Conservation (phyloP, 1,140 invertebrate species). For the Nephotettix cincticeps region DNA sequence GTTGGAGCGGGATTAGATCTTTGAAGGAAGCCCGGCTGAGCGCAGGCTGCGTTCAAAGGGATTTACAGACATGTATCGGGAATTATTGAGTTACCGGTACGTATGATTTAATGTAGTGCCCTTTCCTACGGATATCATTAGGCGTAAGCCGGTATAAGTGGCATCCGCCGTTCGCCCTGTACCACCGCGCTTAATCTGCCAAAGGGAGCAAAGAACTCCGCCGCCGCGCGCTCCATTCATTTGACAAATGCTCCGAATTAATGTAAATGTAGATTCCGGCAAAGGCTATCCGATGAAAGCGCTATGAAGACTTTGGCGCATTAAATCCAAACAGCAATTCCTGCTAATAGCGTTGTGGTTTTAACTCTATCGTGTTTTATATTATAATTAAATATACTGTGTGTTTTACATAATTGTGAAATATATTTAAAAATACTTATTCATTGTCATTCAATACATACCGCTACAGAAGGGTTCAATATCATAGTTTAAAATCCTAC, state of each 20-base stretch:
- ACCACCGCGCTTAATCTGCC: conserved; percentile 1
- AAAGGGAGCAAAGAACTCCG: neutral
- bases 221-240: neutral
- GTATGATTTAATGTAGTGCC: conserved; percentile 32
- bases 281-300: no score
- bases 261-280: neutral
- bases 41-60: conserved; percentile 27
- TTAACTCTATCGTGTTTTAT: no score
- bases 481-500: no score
- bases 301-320: no score
- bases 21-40: conserved; percentile 24
- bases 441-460: no score
- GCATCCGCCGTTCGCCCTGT: neutral
- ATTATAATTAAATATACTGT: no score
- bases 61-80: conserved; percentile 31
- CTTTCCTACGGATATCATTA: conserved; percentile 32
- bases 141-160: conserved; percentile 27
- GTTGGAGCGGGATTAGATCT: conserved; percentile 3
- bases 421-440: no score
- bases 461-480: no score
- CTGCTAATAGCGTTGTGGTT: no score
- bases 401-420: no score
- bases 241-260: conserved; percentile 10
- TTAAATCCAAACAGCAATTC: no score
- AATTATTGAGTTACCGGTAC: conserved; percentile 31